These are phyloP conservation scores for Trichosurus vulpecula DNA, from an alignment of 2,797 vertebrate species.

Conservation along the genomic window DNA sequence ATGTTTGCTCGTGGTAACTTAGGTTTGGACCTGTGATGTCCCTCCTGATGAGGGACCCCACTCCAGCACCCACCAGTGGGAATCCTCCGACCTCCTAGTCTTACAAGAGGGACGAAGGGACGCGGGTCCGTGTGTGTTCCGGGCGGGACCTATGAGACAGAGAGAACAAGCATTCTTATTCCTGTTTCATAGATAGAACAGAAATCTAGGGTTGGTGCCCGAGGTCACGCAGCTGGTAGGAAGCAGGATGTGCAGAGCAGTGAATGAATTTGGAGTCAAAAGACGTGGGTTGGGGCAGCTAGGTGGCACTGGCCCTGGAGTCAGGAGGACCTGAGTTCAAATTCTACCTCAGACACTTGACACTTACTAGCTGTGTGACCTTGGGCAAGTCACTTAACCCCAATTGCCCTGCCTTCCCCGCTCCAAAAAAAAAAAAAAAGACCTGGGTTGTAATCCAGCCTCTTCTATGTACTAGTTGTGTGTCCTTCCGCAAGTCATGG, in stretches of 20 bases:
- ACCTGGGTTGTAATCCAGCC: background rate
- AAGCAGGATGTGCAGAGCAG: background rate
- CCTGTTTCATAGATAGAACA: background rate
- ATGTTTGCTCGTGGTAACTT: background rate
- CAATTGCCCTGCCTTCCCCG: too few relatives aligned
- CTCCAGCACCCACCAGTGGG: background rate
- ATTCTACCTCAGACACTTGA: too few relatives aligned
- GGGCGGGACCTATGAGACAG: too few relatives aligned
- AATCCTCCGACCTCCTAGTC: background rate
- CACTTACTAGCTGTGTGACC: too few relatives aligned
- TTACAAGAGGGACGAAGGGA: background rate
- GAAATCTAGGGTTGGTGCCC: background rate
- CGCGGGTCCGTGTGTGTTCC: background rate
- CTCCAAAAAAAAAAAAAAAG: too few relatives aligned
- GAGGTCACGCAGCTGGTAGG: background rate
- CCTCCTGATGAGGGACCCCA: background rate
- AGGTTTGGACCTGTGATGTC: background rate
- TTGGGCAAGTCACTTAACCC: too few relatives aligned
- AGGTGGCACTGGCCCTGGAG: too few relatives aligned
- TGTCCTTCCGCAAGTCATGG: background rate
- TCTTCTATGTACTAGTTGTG: background rate
- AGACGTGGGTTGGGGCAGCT: too few relatives aligned
- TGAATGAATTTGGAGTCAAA: background rate
- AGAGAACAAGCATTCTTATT: too few relatives aligned
- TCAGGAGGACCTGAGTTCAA: too few relatives aligned